Evolutionary conservation across 2,888 invertebrate species (phyloP).

Genomic region (Acanthosoma haemorrhoidale): DNA sequence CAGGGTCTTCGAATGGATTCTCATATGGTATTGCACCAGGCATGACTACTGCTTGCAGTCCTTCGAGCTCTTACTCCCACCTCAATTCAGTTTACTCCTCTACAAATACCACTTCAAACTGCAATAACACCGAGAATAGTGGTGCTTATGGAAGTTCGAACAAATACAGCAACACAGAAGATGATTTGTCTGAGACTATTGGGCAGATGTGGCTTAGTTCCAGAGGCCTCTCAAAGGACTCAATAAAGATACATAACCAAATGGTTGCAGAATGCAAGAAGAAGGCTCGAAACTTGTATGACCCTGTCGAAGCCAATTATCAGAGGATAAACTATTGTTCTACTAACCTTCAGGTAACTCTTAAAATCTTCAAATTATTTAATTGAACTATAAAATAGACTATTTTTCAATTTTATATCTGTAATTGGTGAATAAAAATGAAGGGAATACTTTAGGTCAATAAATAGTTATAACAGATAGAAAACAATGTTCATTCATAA

Average conservation of each 20-base stretch:
- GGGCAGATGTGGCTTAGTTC: slow-evolving; percentile 34
- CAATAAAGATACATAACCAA: slow-evolving; percentile 33
- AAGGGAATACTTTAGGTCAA: too few relatives aligned
- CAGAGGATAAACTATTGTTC: slow-evolving; percentile 34
- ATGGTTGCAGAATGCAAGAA: slow-evolving; percentile 33
- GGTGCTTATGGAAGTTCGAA: slow-evolving; percentile 20
- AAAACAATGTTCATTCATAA: too few relatives aligned
- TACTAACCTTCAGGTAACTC: slow-evolving; percentile 18
- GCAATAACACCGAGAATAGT: neutral
- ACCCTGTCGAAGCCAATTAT: slow-evolving; percentile 36
- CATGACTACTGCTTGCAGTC: neutral
- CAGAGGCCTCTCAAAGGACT: slow-evolving; percentile 29
- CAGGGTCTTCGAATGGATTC: neutral
- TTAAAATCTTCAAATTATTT: neutral
- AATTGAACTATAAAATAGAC: too few relatives aligned
- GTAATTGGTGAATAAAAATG: too few relatives aligned
- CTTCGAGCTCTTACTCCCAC: neutral
- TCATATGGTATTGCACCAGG: neutral
- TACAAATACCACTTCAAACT: neutral
- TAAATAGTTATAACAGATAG: too few relatives aligned
- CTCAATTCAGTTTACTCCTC: neutral
- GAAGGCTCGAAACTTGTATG: slow-evolving; percentile 30
- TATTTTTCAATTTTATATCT: too few relatives aligned
- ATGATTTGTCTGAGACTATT: slow-evolving; percentile 33
- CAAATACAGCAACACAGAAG: slow-evolving; percentile 31